Percentiles rank a stretch among this genome's conserved stretches.
Conservation (phyloP, 2,888 invertebrate species). For the Drepana falcataria region DNA sequence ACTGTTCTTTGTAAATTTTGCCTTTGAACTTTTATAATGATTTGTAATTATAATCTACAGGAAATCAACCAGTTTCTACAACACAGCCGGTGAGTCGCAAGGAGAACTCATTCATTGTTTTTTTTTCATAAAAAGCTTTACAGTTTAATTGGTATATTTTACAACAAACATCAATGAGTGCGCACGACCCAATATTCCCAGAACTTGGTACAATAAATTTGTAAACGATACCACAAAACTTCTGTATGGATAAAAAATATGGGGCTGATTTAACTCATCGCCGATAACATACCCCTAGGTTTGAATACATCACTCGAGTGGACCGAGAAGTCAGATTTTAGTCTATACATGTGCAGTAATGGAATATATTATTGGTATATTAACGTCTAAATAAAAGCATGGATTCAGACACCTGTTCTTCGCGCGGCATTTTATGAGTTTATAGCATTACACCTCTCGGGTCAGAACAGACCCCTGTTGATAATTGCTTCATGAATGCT, state of each 20-base stretch:
- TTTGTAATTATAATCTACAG: too few relatives aligned
- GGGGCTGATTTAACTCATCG: slow-evolving; percentile 6
- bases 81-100: not conserved
- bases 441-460: slow-evolving; percentile 69
- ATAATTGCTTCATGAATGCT: slow-evolving; percentile 68
- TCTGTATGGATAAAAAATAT: slow-evolving; percentile 55
- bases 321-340: not conserved
- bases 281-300: slow-evolving; percentile 2
- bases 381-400: slow-evolving; percentile 17
- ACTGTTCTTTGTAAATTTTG: too few relatives aligned
- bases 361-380: slow-evolving; percentile 4
- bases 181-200: slow-evolving; percentile 55
- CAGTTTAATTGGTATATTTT: slow-evolving; percentile 52
- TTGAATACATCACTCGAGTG: slow-evolving; percentile 24
- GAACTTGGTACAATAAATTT: slow-evolving; percentile 68
- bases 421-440: slow-evolving; percentile 64
- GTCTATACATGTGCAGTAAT: slow-evolving; percentile 11
- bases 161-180: slow-evolving; percentile 59
- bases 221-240: slow-evolving; percentile 74
- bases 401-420: slow-evolving; percentile 56
- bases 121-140: slow-evolving; percentile 45
- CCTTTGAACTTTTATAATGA: too few relatives aligned
- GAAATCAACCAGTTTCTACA: not conserved
- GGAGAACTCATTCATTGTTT: slow-evolving; percentile 15
- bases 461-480: slow-evolving; percentile 55